Evolutionary conservation across 2,113 vertebrate genomes (phyloP).

Genomic region (Callipepla squamata): DNA sequence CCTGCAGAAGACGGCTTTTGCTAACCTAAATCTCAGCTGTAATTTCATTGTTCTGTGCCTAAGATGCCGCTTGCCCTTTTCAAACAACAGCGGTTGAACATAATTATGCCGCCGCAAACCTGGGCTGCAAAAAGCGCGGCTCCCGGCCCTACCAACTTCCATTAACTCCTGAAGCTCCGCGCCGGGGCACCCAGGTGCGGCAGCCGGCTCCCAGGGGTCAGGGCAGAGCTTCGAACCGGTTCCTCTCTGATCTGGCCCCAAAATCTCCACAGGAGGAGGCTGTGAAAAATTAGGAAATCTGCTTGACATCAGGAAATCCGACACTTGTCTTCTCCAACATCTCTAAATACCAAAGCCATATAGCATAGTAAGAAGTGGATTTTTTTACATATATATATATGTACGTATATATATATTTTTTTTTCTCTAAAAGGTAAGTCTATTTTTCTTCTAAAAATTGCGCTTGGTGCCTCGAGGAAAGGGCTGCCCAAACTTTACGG

Average conservation of each 20-base stretch:
- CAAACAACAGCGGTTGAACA: conserved; percentile 83
- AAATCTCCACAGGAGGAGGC: conserved; percentile 69
- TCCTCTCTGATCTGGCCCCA: neutral
- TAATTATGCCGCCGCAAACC: conserved; percentile 83
- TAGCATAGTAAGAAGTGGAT: neutral
- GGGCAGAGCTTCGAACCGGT: conserved; percentile 13
- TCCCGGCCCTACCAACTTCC: conserved; percentile 74
- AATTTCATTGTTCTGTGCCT: conserved; percentile 90
- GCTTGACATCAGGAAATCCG: conserved; percentile 68
- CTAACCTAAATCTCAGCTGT: conserved; percentile 89
- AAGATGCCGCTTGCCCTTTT: conserved; percentile 85
- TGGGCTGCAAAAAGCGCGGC: conserved; percentile 73
- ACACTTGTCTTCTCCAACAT: conserved; percentile 71
- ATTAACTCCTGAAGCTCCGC: conserved; percentile 80
- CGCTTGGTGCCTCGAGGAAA: neutral
- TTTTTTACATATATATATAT: neutral
- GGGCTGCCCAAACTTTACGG: conserved; percentile 8
- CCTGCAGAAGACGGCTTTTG: conserved; percentile 84
- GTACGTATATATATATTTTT: neutral
- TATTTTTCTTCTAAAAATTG: conserved; percentile 20
- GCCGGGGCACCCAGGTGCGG: conserved; percentile 24
- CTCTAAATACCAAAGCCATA: conserved; percentile 56
- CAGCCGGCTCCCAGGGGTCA: conserved; percentile 33
- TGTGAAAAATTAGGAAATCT: conserved; percentile 70
- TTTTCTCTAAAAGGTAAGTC: conserved; percentile 42